Percentiles rank a stretch among this genome's conserved stretches.
These are phyloP conservation scores for Apogon talboti DNA, from an alignment of 2,797 vertebrate species.

Conservation along the genomic window DNA sequence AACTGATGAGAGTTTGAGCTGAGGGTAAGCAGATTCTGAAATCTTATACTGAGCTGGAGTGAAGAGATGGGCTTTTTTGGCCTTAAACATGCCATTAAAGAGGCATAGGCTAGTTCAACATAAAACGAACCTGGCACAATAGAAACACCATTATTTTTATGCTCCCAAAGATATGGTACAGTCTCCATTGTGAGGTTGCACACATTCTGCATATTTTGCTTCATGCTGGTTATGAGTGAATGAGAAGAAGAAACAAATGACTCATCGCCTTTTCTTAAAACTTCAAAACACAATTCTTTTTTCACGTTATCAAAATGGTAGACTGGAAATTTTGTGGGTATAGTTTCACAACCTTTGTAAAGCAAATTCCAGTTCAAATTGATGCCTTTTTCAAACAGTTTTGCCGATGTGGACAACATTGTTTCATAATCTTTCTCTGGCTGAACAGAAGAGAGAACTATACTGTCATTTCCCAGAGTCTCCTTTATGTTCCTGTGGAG, in stretches of 20 bases:
- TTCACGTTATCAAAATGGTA: slow-evolving; percentile 88
- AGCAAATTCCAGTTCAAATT: slow-evolving; percentile 81
- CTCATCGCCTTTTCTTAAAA: slow-evolving; percentile 73
- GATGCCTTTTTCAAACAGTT: slow-evolving; percentile 82
- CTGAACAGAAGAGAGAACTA: slow-evolving; percentile 82
- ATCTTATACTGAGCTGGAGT: slow-evolving; percentile 81
- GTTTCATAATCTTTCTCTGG: slow-evolving; percentile 80
- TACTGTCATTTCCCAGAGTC: slow-evolving; percentile 79
- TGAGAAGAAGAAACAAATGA: slow-evolving; percentile 63
- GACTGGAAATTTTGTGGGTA: slow-evolving; percentile 79
- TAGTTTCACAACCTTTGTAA: slow-evolving; percentile 80
- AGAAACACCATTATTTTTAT: slow-evolving; percentile 83
- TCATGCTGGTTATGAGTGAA: slow-evolving; percentile 68
- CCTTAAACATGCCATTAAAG: slow-evolving; percentile 77
- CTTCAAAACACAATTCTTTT: slow-evolving; percentile 77
- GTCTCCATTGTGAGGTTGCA: slow-evolving; percentile 78
- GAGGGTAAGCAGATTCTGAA: slow-evolving; percentile 84
- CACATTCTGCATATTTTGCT: slow-evolving; percentile 64
- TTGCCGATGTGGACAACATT: slow-evolving; percentile 73
- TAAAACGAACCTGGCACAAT: slow-evolving; percentile 88
- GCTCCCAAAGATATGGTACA: slow-evolving; percentile 84
- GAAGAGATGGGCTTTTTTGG: slow-evolving; percentile 79
- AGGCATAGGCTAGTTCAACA: slow-evolving; percentile 86
- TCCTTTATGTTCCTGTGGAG: slow-evolving; percentile 87
- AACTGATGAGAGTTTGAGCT: slow-evolving; percentile 75